phyloP scores from a whole-genome alignment of 1,140 invertebrate genomes.

The Orchesella cincta region DNA sequence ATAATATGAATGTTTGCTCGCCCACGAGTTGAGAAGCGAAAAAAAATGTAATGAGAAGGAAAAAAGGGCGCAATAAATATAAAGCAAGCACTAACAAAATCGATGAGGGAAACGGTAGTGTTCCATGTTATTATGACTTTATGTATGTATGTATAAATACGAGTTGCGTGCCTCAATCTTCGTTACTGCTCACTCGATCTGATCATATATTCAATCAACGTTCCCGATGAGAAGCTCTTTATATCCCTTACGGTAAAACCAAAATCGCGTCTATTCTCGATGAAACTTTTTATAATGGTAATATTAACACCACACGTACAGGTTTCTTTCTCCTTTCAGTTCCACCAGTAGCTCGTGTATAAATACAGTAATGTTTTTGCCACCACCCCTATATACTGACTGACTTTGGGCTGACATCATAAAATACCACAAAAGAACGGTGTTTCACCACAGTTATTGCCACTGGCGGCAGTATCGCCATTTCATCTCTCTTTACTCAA shows the following conservation, averaged over 20 bases:
- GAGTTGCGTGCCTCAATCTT: conserved; percentile 13
- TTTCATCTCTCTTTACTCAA: conserved; percentile 20
- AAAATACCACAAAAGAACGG: conserved; percentile 15
- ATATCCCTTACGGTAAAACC: conserved; percentile 4
- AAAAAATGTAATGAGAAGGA: neutral
- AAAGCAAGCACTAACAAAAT: conserved; percentile 6
- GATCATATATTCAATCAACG: conserved; percentile 21
- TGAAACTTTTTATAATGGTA: neutral
- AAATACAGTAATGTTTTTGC: no score
- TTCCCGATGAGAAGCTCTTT: conserved; percentile 14
- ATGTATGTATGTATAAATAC: no score
- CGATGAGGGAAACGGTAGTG: neutral
- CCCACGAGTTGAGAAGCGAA: neutral
- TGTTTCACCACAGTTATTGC: conserved; percentile 8
- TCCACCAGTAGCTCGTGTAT: no score
- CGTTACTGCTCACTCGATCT: conserved; percentile 6
- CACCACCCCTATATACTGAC: neutral
- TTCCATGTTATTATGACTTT: neutral
- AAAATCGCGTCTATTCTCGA: neutral
- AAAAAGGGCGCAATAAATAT: neutral
- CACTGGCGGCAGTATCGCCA: neutral
- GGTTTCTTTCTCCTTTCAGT: neutral
- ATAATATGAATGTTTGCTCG: no score
- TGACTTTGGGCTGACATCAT: neutral
- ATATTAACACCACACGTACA: neutral